Evolutionary conservation across 2,797 vertebrate genomes (phyloP).

Genomic region (Corythornis leucogaster): DNA sequence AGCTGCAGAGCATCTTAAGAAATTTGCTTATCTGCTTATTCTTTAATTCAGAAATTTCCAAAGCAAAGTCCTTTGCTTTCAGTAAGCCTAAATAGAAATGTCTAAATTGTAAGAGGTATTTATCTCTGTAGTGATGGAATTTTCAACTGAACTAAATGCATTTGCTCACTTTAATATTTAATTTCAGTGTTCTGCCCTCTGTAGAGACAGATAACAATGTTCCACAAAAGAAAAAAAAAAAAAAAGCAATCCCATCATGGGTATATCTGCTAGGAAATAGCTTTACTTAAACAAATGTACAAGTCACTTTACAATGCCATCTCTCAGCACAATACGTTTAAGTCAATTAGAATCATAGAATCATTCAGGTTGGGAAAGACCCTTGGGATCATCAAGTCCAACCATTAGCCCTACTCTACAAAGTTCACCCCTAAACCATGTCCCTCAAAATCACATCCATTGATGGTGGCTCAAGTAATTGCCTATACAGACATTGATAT

Average conservation of each 20-base stretch:
- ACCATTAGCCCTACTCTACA: too few relatives aligned
- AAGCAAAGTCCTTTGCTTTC: not conserved
- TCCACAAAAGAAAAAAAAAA: not conserved
- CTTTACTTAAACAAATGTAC: not conserved
- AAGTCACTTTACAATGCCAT: not conserved
- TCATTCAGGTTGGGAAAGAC: too few relatives aligned
- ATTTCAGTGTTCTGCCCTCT: conserved; percentile 9
- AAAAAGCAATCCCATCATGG: not conserved
- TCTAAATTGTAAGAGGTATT: not conserved
- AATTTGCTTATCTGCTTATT: conserved; percentile 4
- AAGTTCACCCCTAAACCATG: too few relatives aligned
- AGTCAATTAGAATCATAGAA: not conserved
- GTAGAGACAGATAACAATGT: not conserved
- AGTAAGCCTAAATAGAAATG: not conserved
- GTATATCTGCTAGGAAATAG: conserved; percentile 8
- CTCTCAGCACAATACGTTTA: not conserved
- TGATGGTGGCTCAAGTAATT: not conserved
- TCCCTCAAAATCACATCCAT: too few relatives aligned
- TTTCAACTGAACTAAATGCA: conserved; percentile 47
- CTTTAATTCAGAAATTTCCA: conserved; percentile 32
- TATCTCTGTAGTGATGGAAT: conserved; percentile 18
- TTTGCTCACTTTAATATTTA: conserved; percentile 55
- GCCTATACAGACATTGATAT: not conserved
- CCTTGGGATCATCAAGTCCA: too few relatives aligned
- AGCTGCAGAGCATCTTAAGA: conserved; percentile 2